Conservation (phyloP, 1,140 invertebrate genomes). For the Brachionus asplanchnoidis region DNA sequence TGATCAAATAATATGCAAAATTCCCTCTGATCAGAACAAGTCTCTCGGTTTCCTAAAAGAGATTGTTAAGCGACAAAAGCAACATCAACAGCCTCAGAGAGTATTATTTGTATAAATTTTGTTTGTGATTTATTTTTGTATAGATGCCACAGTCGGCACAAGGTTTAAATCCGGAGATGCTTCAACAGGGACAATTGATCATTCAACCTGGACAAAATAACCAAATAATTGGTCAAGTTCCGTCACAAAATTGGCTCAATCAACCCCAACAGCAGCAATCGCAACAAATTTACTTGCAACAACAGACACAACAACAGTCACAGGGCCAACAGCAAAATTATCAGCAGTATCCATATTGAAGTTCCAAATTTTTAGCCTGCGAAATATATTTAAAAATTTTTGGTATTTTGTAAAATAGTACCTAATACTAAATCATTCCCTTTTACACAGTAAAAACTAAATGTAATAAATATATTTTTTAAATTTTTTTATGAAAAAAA, state of each 20-base stretch:
- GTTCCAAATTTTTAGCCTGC: too few species aligned
- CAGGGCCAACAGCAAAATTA: slow-evolving; percentile 6
- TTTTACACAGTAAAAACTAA: too few species aligned
- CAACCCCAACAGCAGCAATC: not conserved
- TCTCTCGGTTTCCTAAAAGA: not conserved
- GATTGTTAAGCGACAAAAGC: slow-evolving; percentile 24
- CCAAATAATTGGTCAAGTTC: not conserved
- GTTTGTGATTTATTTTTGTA: not conserved
- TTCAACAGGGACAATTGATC: not conserved
- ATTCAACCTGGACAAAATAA: not conserved
- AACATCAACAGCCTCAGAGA: not conserved
- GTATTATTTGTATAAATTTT: not conserved
- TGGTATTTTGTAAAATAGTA: too few species aligned
- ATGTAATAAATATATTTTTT: too few species aligned
- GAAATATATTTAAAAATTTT: not conserved
- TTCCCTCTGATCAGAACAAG: slow-evolving; percentile 24
- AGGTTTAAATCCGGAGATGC: not conserved
- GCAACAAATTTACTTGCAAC: not conserved
- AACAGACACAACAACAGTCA: slow-evolving; percentile 13
- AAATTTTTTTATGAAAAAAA: too few species aligned
- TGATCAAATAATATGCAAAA: slow-evolving; percentile 23
- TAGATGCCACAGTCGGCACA: not conserved
- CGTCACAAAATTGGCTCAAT: not conserved
- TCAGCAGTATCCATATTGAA: not conserved
- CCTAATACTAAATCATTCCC: too few species aligned